Base-by-base conservation (phyloP, 2,888 invertebrate genomes). In the Nomada ruficornis region DNA sequence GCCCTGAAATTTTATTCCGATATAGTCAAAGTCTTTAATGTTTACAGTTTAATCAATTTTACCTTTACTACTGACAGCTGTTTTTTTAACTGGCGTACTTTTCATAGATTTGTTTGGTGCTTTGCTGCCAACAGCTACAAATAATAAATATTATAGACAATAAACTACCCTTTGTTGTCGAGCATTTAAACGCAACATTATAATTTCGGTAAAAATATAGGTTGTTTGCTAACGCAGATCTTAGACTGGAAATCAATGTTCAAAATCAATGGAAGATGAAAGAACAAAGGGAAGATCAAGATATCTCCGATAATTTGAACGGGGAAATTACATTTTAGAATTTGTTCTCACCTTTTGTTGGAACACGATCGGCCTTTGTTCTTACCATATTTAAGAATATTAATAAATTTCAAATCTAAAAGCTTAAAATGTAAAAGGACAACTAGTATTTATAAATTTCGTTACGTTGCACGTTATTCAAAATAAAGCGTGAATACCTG, bases 61-160 rank as follows among this genome's bases (percentile, higher is more conserved):
- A 88, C 87, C 83, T 85, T 74, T 85, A 5, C 50, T 55, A 36
- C 54, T 36, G 18, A 26, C 57, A 15, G 10, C 15, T 20, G 20
- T 23, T 54, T 74, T 82, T 42, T 69, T 80, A 18, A 68, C 23
- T 2, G 80, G 55, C 7, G 76, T 64, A 29, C 10, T 83, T 42
- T 62, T 72, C 0, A 72, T 69, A 3, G 73, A 47, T 80, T 90
- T 90, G 18, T 73, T 71, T 2, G 90, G 82, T 50, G 91, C 89
- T 84, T 91, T 91, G 5, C 85, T 86, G 5, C 91, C 91, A 15
- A 88, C 80, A 65, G 87, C 91, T 91, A 60, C 10, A 57, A 80
- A 80, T 36, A 50, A 75, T 52, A 75, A 75, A 23, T 36, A 18
- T 57, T 73, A 47, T 2, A 2, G 15, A n/a, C 23, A 69, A 75